These are phyloP conservation scores for Leucoma salicis DNA, from an alignment of 2,888 invertebrate species.

Conservation along the genomic window DNA sequence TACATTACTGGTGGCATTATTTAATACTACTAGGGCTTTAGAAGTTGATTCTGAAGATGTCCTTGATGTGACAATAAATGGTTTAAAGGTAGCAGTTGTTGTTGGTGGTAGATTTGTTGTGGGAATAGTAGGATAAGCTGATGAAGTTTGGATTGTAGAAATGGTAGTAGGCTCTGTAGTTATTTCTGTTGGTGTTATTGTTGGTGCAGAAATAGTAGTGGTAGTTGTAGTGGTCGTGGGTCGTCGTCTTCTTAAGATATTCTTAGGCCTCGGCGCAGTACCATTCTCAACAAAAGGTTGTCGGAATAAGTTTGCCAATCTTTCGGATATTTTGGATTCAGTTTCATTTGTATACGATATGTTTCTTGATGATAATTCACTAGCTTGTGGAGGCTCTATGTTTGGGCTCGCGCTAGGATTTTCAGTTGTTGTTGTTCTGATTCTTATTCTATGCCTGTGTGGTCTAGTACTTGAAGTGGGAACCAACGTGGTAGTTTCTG, in stretches of 20 bases:
- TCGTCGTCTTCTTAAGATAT: slow-evolving; percentile 60
- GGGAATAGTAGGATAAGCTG: slow-evolving; percentile 25
- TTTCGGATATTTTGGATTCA: slow-evolving; percentile 52
- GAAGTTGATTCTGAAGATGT: slow-evolving; percentile 68
- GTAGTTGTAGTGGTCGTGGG: slow-evolving; percentile 69
- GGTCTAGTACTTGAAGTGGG: slow-evolving; percentile 40
- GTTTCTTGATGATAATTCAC: slow-evolving; percentile 47
- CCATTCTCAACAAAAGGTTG: slow-evolving; percentile 51
- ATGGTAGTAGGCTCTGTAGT: slow-evolving; percentile 8
- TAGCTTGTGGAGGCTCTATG: slow-evolving; percentile 56
- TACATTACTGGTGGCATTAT: slow-evolving; percentile 36
- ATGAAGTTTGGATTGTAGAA: slow-evolving; percentile 28
- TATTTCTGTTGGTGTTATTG: slow-evolving; percentile 18
- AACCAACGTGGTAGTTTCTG: slow-evolving; percentile 32
- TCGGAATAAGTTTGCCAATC: slow-evolving; percentile 52
- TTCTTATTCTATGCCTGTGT: slow-evolving; percentile 64
- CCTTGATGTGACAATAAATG: slow-evolving; percentile 68
- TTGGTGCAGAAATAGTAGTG: slow-evolving; percentile 36
- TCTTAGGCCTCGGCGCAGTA: slow-evolving; percentile 54
- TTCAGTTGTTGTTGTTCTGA: slow-evolving; percentile 68
- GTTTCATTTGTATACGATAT: slow-evolving; percentile 39
- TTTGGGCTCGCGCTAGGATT: slow-evolving; percentile 43
- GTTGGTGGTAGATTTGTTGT: slow-evolving; percentile 33
- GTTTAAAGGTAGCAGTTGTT: slow-evolving; percentile 46
- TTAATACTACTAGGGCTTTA: slow-evolving; percentile 45